A percentile compares a stretch with the other conserved stretches of the same genome.
These are phyloP conservation scores for Styela clava DNA, from an alignment of 23 tunicate genomes.

Conservation along the genomic window DNA sequence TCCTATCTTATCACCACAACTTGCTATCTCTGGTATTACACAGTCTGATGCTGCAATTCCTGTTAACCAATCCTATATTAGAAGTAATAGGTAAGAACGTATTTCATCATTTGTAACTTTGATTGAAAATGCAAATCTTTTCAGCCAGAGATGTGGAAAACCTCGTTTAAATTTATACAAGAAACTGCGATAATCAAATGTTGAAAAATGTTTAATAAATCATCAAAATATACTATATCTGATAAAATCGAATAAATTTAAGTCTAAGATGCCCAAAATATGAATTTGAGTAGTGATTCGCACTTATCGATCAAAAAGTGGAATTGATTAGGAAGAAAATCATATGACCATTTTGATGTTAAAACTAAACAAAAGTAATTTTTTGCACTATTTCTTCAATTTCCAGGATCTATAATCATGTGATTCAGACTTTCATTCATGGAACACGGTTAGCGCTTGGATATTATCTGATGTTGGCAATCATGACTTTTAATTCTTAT, in stretches of 20 bases:
- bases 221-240: too few relatives aligned
- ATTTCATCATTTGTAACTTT: not conserved
- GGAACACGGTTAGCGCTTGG: constrained; percentile 34
- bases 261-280: too few relatives aligned
- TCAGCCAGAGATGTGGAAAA: not conserved
- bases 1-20: constrained; percentile 1
- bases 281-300: too few relatives aligned
- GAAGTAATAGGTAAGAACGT: not conserved
- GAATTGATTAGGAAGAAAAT: too few relatives aligned
- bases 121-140: not conserved
- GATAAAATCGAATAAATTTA: too few relatives aligned
- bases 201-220: too few relatives aligned
- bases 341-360: too few relatives aligned
- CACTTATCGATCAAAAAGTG: too few relatives aligned
- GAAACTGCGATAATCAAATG: not conserved
- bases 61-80: constrained; percentile 9
- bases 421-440: constrained; percentile 62
- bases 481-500: constrained; percentile 76
- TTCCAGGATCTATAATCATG: constrained; percentile 72
- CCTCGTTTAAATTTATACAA: not conserved
- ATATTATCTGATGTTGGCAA: constrained; percentile 64
- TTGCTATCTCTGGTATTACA: not conserved
- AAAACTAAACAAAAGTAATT: too few relatives aligned
- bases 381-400: too few relatives aligned
- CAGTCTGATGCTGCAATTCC: not conserved